phyloP scores from a whole-genome alignment of 1,140 invertebrate species.

The Procambarus clarkii region DNA sequence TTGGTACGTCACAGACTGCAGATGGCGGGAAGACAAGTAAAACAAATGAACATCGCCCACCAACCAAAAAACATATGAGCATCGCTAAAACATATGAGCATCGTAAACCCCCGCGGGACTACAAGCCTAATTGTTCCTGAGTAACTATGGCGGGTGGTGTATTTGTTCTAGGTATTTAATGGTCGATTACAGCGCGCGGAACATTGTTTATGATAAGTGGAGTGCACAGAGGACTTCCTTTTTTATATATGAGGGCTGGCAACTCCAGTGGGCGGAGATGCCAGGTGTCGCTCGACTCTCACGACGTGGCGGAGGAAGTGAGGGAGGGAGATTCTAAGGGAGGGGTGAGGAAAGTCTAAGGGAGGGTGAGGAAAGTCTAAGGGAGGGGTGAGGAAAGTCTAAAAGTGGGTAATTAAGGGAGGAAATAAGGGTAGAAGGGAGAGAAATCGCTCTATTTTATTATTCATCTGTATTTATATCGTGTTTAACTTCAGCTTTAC shows the following conservation, averaged over 20 bases:
- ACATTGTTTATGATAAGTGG: not conserved
- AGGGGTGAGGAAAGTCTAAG: no score
- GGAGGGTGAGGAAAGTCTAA: no score
- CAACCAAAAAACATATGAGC: not conserved
- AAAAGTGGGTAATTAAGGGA: no score
- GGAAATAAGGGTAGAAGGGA: no score
- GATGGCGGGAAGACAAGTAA: conserved; percentile 2
- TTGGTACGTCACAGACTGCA: not conserved
- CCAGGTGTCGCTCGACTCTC: not conserved
- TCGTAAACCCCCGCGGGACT: not conserved
- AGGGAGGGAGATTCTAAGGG: no score
- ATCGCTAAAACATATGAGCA: not conserved
- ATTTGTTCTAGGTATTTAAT: conserved; percentile 1
- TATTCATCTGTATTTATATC: no score
- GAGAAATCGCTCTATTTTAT: no score
- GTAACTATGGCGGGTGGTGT: not conserved
- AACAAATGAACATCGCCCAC: not conserved
- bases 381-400: no score
- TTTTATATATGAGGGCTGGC: not conserved
- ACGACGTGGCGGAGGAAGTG: no score
- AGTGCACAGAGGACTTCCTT: not conserved
- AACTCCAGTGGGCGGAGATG: not conserved
- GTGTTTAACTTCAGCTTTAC: no score
- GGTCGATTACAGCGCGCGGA: not conserved
- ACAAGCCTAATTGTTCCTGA: not conserved